Evolutionary conservation across 2,113 vertebrate genomes (phyloP).

Genomic region (Dromaius novaehollandiae): DNA sequence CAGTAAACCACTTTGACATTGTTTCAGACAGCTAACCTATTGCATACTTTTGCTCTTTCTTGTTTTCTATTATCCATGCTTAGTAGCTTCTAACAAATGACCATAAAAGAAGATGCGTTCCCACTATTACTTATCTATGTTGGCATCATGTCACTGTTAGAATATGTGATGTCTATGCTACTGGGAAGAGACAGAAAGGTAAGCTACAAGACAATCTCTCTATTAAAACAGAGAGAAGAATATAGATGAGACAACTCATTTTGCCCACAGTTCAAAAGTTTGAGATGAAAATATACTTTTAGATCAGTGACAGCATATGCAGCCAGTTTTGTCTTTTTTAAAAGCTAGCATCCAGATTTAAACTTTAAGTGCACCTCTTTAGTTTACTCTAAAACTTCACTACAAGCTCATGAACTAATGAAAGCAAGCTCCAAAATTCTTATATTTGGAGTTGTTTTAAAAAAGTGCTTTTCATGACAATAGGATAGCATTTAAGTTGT

Average conservation of each 20-base stretch:
- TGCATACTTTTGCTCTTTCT: rapidly evolving
- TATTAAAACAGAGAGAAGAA: background rate
- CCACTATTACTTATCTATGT: background rate
- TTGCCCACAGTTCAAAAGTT: background rate
- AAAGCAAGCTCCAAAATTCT: background rate
- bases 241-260: background rate
- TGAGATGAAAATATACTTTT: background rate
- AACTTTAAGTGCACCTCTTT: background rate
- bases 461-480: background rate
- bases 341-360: background rate
- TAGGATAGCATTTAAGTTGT: background rate
- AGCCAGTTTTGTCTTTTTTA: background rate
- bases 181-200: background rate
- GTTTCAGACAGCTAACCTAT: background rate
- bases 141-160: background rate
- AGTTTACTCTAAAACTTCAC: background rate
- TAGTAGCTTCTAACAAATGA: background rate
- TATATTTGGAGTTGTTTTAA: background rate
- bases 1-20: background rate
- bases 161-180: background rate
- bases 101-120: too few relatives aligned
- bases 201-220: background rate
- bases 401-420: background rate
- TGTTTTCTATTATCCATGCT: background rate
- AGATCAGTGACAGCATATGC: background rate